Base-by-base conservation (phyloP, 2,113 vertebrate genomes). In the Lepidothrix coronata region DNA sequence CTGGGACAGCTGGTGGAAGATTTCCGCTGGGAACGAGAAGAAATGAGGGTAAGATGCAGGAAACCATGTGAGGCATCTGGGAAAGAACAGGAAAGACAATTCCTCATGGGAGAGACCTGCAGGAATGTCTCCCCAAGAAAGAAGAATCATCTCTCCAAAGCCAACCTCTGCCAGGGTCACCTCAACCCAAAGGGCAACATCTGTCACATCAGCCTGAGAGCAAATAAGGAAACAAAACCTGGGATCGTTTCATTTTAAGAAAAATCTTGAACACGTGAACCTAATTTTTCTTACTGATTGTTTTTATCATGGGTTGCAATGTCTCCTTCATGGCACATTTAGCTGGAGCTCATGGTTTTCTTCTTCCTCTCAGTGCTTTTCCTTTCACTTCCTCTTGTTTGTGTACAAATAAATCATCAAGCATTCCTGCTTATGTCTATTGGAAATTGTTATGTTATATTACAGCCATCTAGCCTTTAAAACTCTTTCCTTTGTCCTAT, bases 1-100 rank as follows among this genome's bases (percentile, higher is more conserved):
- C 97, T 99, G 99, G 49, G 99, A 99, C 90, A 99, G 98, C 96
- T 99, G 99, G 97, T 99, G 99, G 96, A 99, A 99, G 83, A 99
- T 97, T 70, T 99, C 99, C 37, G 98, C 99, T 98, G 91, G 57
- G 95, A 75, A 95, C 1, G 28, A 96, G 61, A 83, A 96, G 85
- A 94, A 97, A 86, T 79, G 85, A 94, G 39, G 80, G 61, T 71
- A 54, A 91, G 71, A 31, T 21, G n/a, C 78, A 63, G 63, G 31
- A 74, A 88, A 75, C 5, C 91, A 85, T 0, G 18, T 8, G 33
- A 58, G 59, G 3, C 3, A 43, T 15, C 72, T 78, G 73, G 43
- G 27, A 39, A 25, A 6, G 39, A 70, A 76, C 13, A 90, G 59
- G 25, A 78, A 65, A 48, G 25, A 44, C 49, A 85, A 70, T 18